These are phyloP conservation scores for Bolborhynchus lineola DNA, from an alignment of 2,113 vertebrate species.

Conservation along the genomic window DNA sequence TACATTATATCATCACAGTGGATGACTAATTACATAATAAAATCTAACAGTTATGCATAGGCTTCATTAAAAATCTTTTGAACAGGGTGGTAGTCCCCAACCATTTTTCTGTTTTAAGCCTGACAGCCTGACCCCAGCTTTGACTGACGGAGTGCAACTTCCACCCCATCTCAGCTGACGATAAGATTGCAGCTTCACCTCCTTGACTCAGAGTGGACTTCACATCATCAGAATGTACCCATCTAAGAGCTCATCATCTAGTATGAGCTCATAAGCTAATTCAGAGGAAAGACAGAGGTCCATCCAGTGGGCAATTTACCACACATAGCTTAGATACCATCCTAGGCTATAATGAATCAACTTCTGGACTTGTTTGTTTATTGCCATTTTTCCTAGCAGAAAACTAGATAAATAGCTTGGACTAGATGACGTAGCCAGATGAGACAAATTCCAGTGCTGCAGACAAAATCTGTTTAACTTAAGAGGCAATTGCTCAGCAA, in stretches of 20 bases:
- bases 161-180: not conserved
- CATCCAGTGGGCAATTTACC: not conserved
- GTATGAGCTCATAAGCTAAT: constrained; percentile 5
- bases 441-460: not conserved
- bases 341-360: not conserved
- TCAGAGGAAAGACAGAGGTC: not conserved
- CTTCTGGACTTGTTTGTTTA: not conserved
- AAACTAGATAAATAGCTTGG: not conserved
- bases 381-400: not conserved
- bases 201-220: constrained; percentile 21
- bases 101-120: not conserved
- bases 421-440: not conserved
- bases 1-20: not conserved
- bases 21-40: not conserved
- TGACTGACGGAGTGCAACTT: not conserved
- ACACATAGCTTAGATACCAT: not conserved
- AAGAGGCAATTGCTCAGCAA: constrained; percentile 5
- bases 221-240: not conserved
- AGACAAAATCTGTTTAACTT: not conserved
- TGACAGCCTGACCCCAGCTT: not conserved
- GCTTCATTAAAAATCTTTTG: not conserved
- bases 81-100: not conserved
- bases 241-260: not conserved
- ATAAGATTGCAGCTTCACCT: not conserved
- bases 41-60: not conserved